Evolutionary conservation across 2,113 vertebrate genomes (phyloP), one percentile per base, ranked within the genome.

Genomic region (Phaethon lepturus): DNA sequence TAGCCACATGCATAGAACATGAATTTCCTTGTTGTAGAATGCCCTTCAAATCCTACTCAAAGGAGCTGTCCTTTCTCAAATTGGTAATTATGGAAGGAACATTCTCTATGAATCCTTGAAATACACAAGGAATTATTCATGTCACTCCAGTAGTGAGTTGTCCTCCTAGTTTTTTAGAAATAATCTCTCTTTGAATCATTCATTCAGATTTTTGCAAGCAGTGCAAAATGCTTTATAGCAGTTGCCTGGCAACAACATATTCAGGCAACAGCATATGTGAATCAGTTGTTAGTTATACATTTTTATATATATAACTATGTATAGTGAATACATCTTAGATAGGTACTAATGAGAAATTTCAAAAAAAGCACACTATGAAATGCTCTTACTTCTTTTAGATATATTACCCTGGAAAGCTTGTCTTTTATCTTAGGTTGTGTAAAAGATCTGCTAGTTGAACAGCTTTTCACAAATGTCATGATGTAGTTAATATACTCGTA

Each of bases 181-280:
- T 85, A 49, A 91, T 95, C 95, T 96, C 6, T 40, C 67, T 83
- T 90, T 5, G 2, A 93, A 94, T 97, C 94, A 73, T 95, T 97
- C 94, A 94, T 96, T 95, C 89, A 96, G 80, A 76, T 95, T 97
- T 96, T 95, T 96, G 95, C 96, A 95, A 97, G 93, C 91, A 71
- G 93, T 90, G 95, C 94, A 96, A 95, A 97, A 94, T 77, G 89
- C 95, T 96, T 94, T 95, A 64, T 93, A 91, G 77, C 19, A 1
- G 97, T 97, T 97, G 96, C 97, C 67, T 95, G 77, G 97, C 95
- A 97, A 97, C 97, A 93, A 26, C 94, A 88, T 85, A 89, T 76
- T 96, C 96, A 58, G 93, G 93, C 96, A 94, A 87, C 71, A 93
- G 95, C 85, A 40, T 96, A 78, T 94, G 86, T 91, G 95, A 93